These are phyloP conservation scores for Pomatostomus ruficeps DNA, from an alignment of 2,113 vertebrate genomes.

Conservation along the genomic window DNA sequence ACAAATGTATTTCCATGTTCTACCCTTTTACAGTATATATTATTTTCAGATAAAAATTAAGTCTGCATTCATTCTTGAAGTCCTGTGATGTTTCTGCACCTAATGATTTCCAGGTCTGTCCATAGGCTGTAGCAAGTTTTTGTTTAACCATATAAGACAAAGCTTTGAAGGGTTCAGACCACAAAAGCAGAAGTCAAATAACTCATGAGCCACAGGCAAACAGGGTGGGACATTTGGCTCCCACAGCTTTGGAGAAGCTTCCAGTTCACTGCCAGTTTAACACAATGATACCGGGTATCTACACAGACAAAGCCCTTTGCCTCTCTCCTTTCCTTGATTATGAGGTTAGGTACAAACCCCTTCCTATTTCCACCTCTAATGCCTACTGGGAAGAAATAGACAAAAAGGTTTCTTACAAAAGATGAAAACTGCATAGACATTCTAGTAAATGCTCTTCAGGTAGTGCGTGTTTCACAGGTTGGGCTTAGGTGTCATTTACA, in stretches of 20 bases:
- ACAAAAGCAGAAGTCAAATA: constrained; percentile 5
- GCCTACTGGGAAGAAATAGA: background rate
- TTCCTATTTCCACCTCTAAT: background rate
- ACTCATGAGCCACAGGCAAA: background rate
- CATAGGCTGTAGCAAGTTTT: background rate
- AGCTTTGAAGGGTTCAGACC: background rate
- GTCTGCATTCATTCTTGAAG: background rate
- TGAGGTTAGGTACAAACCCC: background rate
- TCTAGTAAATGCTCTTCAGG: background rate
- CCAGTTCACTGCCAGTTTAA: background rate
- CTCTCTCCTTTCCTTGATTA: background rate
- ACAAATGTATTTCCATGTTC: background rate
- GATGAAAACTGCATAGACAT: background rate
- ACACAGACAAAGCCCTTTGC: background rate
- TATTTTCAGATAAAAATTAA: background rate
- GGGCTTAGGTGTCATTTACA: background rate
- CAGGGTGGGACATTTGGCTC: background rate
- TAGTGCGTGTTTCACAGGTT: background rate
- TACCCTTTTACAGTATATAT: background rate
- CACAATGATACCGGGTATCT: background rate
- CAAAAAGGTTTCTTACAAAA: background rate
- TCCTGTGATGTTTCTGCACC: background rate
- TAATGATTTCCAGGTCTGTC: background rate
- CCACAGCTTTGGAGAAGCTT: background rate
- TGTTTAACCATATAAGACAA: background rate